phyloP scores from a whole-genome alignment of 2,113 vertebrate species.

The Anarhynchus alexandrinus region DNA sequence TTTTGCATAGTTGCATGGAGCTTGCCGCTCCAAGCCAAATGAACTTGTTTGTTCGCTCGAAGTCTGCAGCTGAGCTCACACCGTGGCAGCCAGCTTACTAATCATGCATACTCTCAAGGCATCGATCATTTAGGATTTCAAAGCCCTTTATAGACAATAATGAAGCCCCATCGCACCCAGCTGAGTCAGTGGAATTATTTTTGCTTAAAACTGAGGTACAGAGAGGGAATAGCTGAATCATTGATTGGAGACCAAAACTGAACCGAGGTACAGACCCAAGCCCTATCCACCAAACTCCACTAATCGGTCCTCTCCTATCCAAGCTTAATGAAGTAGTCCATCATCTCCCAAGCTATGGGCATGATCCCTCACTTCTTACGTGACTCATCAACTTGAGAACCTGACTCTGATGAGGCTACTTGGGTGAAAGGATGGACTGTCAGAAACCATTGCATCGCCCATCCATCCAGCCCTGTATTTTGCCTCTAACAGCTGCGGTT shows the following conservation, averaged over 20 bases:
- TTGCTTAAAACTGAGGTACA: neutral
- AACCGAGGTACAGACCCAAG: neutral
- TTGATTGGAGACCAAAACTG: neutral
- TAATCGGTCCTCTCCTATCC: neutral
- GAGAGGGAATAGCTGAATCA: neutral
- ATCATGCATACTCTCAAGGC: neutral
- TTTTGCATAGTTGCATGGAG: neutral
- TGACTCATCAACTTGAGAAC: neutral
- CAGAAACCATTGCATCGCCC: accelerated
- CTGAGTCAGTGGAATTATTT: conserved; percentile 20
- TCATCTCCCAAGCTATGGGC: neutral
- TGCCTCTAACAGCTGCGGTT: neutral
- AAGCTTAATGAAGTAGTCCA: neutral
- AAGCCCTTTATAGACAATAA: neutral
- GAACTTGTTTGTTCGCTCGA: neutral
- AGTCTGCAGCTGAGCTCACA: neutral
- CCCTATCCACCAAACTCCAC: neutral
- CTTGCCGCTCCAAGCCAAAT: neutral
- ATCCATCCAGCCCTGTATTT: neutral
- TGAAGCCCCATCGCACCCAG: neutral
- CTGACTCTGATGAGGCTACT: neutral
- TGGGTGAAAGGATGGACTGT: neutral
- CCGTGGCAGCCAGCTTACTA: neutral
- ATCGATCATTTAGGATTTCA: neutral
- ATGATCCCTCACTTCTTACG: neutral